Base-by-base conservation (phyloP, 2,888 invertebrate genomes). In the Seira musarum region DNA sequence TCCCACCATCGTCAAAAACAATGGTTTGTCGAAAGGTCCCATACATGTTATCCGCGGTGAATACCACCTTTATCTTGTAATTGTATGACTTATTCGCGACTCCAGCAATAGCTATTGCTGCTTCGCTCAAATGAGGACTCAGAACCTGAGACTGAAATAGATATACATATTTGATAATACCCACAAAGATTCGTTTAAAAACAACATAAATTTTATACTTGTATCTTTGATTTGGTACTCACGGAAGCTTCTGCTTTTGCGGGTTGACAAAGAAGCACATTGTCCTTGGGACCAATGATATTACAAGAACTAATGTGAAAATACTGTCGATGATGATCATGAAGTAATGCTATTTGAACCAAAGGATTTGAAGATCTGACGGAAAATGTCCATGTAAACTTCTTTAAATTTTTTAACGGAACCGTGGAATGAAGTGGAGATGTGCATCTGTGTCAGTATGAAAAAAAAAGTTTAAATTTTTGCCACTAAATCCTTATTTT, bases 21-120 rank as follows among this genome's bases (percentile, higher is more conserved):
- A 95, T 90, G 0, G 93, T 92, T 88, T 95, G 95, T 1, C 93
- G 91, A 88, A 94, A 95, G 1, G 94, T 94, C 24, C 93, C 95
- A 87, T 93, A 95, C 77, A 94, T 93, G 13, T 3, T 53, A 83
- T 93, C 92, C 0, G 93, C 93, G 72, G 90, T 90, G 88, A 93
- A 94, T 66, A 90, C 90, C 57, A 94, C 90, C 69, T 90, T 90
- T 1, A 92, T 89, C 82, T 89, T 89, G 87, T 91, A 91, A 66
- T 87, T 80, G 78, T 87, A 80, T 82, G 87, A 83, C 57, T 40
- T 69, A 19, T 70, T 75, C n/a, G 66, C 53, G 19, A 13, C 3
- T 2, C 81, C 83, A 24, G 77, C 66, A 15, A 84, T 70, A 17
- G 82, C 77, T 10, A 80, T 25, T 17, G 83, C 83, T 49, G 83